Percentiles rank a stretch among this genome's conserved stretches.
Evolutionary conservation across 2,888 invertebrate genomes (phyloP).

Genomic region (Trichogramma evanescens): DNA sequence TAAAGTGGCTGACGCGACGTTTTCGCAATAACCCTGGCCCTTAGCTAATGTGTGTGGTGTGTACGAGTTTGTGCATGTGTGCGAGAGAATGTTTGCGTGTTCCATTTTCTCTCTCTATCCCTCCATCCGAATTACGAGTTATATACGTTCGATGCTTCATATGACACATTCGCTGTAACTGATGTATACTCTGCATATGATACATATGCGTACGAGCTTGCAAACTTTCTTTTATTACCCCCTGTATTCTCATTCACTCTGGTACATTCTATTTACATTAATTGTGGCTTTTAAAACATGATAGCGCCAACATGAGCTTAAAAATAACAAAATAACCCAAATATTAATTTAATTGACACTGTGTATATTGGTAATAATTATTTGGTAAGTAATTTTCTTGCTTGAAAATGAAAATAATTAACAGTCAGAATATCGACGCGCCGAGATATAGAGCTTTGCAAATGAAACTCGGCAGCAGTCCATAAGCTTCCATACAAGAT

Average conservation of each 20-base stretch:
- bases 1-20: conserved; percentile 23
- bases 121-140: conserved; percentile 12
- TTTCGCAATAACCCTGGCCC: conserved; percentile 16
- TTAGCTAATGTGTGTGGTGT: neutral
- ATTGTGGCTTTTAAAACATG: neutral
- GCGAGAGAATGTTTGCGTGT: conserved; percentile 5
- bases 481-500: too few species aligned
- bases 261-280: conserved; percentile 10
- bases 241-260: neutral
- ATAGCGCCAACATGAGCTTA: neutral
- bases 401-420: too few species aligned
- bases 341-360: too few species aligned
- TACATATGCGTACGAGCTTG: conserved; percentile 4
- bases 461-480: too few species aligned
- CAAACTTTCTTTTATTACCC: neutral
- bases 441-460: too few species aligned
- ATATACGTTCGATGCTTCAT: neutral
- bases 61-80: neutral
- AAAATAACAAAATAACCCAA: too few species aligned
- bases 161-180: too few species aligned
- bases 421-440: too few species aligned
- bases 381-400: too few species aligned
- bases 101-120: neutral
- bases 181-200: too few species aligned
- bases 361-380: too few species aligned